A percentile compares a stretch with the other conserved stretches of the same genome.
Conservation (phyloP, 2,888 invertebrate species). For the Lypha dubia region DNA sequence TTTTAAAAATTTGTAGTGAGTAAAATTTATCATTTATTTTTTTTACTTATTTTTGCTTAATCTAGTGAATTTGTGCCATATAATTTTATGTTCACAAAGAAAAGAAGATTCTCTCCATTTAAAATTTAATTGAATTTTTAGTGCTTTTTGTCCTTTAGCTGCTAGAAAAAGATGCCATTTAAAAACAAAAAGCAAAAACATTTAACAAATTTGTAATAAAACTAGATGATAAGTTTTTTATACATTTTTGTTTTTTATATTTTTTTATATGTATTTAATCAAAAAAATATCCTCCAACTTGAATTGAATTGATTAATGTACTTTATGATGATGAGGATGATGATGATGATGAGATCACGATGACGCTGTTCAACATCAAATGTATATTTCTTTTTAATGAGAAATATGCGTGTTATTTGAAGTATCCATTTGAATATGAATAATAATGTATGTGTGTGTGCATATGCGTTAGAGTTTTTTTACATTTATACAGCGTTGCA, state of each 20-base stretch:
- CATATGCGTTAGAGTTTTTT: not conserved
- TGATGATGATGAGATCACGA: not conserved
- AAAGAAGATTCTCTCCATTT: conserved; percentile 14
- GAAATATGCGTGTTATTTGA: conserved; percentile 5
- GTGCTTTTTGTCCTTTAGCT: not conserved
- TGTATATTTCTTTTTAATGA: conserved; percentile 24
- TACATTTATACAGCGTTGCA: not conserved
- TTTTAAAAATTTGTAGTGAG: not conserved
- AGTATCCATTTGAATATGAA: conserved; percentile 29
- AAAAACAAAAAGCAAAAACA: not conserved
- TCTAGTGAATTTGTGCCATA: conserved; percentile 35
- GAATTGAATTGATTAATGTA: conserved; percentile 49
- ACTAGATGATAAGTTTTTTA: not conserved
- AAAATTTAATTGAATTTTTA: conserved; percentile 53
- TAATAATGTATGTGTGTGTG: conserved; percentile 8
- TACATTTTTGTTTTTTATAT: not conserved
- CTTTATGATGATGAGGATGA: conserved; percentile 1
- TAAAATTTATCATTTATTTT: conserved; percentile 15
- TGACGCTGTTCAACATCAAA: conserved; percentile 1
- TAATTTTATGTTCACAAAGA: conserved; percentile 29
- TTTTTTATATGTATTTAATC: conserved; percentile 10
- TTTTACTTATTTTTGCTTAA: conserved; percentile 1
- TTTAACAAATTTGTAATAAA: not conserved
- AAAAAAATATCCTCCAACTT: conserved; percentile 14
- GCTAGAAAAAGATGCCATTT: not conserved